These are phyloP conservation scores for Exaiptasia diaphana DNA, from an alignment of 64 coral and sea anemone genomes.

Conservation along the genomic window DNA sequence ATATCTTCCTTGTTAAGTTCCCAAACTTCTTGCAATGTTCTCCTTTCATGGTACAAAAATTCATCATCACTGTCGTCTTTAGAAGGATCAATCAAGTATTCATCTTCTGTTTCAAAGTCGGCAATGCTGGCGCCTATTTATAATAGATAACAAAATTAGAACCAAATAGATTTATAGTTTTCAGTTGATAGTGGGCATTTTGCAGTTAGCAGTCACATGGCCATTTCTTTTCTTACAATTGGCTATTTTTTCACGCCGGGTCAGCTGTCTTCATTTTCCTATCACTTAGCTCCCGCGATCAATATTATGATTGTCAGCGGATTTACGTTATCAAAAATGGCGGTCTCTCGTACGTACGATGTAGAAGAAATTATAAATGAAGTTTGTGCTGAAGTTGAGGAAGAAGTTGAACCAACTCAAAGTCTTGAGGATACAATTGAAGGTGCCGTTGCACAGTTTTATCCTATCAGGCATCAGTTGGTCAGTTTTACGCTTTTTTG, in stretches of 20 bases:
- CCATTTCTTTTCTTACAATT: too few species aligned
- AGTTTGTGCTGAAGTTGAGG: slow-evolving; percentile 21
- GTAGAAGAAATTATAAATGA: slow-evolving; percentile 15
- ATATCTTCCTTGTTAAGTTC: slow-evolving; percentile 28
- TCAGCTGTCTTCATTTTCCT: slow-evolving; percentile 1
- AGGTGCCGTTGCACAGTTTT: slow-evolving; percentile 14
- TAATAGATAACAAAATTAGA: too few species aligned
- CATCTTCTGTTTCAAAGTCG: slow-evolving; percentile 48
- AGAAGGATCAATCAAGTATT: slow-evolving; percentile 17
- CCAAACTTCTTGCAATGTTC: slow-evolving; percentile 43
- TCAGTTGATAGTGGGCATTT: too few species aligned
- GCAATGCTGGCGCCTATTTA: slow-evolving; percentile 18
- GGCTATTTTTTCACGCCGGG: too few species aligned
- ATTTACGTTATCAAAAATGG: slow-evolving; percentile 34
- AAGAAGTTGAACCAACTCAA: neutral
- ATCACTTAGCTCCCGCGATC: slow-evolving; percentile 41
- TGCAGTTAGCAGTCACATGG: too few species aligned
- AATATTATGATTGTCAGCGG: slow-evolving; percentile 1
- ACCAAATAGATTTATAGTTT: too few species aligned
- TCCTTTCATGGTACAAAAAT: slow-evolving; percentile 52
- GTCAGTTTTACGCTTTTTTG: slow-evolving; percentile 18
- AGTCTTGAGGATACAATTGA: slow-evolving; percentile 24
- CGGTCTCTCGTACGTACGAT: neutral
- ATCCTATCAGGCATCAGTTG: slow-evolving; percentile 15
- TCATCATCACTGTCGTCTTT: slow-evolving; percentile 43